Evolutionary conservation across 2,888 invertebrate species (phyloP).

Genomic region (Tenthredo scrophulariae): DNA sequence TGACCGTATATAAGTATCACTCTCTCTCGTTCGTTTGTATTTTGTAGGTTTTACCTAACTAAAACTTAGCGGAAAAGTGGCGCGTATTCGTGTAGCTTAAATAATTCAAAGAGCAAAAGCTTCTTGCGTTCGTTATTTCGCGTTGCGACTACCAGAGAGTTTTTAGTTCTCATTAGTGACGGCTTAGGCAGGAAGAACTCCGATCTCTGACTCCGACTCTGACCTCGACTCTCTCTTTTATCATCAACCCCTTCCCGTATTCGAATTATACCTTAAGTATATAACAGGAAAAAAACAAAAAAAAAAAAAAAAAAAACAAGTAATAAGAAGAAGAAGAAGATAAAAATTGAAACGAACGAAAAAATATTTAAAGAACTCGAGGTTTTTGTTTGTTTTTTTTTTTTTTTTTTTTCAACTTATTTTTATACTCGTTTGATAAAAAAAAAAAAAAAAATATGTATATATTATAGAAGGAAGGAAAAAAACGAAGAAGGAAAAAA

Average conservation of each 20-base stretch:
- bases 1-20: too few relatives aligned
- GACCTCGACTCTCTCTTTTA: too few relatives aligned
- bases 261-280: background rate
- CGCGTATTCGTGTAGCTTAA: background rate
- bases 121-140: constrained; percentile 35
- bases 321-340: background rate
- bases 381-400: too few relatives aligned
- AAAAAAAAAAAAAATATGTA: too few relatives aligned
- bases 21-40: too few relatives aligned
- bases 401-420: too few relatives aligned
- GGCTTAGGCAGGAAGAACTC: constrained; percentile 64
- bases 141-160: constrained; percentile 39
- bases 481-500: background rate
- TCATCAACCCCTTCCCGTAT: background rate
- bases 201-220: background rate
- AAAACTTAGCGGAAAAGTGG: background rate
- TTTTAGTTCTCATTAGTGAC: constrained; percentile 71
- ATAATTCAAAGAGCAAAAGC: constrained; percentile 44
- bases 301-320: background rate
- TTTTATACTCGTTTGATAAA: too few relatives aligned
- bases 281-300: background rate
- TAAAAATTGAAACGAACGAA: background rate
- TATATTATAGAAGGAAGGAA: background rate
- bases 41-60: background rate
- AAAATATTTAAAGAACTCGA: background rate